Evolutionary conservation across 2,113 vertebrate genomes (phyloP), one percentile per base, ranked within the genome.

Genomic region (Ivindomyrus marchei): DNA sequence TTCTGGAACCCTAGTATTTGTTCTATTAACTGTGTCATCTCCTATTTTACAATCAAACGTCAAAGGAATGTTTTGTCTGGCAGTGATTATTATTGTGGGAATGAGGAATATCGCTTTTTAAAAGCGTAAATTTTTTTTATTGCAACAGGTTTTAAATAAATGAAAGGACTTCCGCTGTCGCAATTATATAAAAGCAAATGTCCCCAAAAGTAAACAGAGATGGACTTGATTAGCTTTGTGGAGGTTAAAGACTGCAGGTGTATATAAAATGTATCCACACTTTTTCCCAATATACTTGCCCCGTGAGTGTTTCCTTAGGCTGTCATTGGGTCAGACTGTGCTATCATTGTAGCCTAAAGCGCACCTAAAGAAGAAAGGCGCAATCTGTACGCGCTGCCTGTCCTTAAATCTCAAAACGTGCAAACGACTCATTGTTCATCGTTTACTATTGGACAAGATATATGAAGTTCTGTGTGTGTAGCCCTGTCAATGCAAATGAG

Each of bases 31-130:
- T 42, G 74, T 17, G 17, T 6, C 17, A 7, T 21, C 52, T 58
- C 31, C 42, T 85, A 27, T 45, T 58, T 15, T 36, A 46, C n/a
- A 47, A 47, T 85, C 77, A 62, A n/a, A 85, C 15, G 89, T 85
- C 53, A 27, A 46, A 47, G 52, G 27, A 89, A 58, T 39, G 36
- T 89, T 85, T 83, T 53, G 53, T 90, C 88, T 92, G 92, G 91
- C 92, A 92, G 91, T 91, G 91, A 91, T 90, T 80, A 66, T 70
- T 52, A 50, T 62, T 88, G 42, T 56, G 45, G 36, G 24, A 53
- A 15, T 87, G 36, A 66, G 56, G 42, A 85, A n/a, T 85, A 47
- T 46, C 8, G 3, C 45, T 83, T 45, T 45, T 83, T 36, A 7
- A 83, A 58, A 58, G 15, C 66, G 13, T 74, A 3, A 27, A 27